Base-by-base conservation (phyloP, 2,797 vertebrate species). In the Xenopus petersii region DNA sequence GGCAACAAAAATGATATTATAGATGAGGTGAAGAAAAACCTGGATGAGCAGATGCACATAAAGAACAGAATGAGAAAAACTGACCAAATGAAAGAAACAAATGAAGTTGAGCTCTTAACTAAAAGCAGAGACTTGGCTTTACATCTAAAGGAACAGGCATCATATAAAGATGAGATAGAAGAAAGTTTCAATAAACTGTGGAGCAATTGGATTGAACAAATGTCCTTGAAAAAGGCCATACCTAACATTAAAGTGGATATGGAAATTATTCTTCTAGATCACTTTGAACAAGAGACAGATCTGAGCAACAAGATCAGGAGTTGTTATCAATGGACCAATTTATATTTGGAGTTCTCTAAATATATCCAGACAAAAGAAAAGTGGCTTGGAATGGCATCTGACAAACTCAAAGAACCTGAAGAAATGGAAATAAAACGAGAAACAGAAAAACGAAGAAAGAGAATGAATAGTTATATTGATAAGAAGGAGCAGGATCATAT, bases 161-260 rank as follows among this genome's bases (percentile, higher is more conserved):
- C 55, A 12, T 56, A 56, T 58, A 48, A 73, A 13, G 9, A 64
- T 9, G 30, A 56, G 13, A 26, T 73, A 17, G 4, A 26, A 4
- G 62, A 73, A 65, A 26, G 10, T 55, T 73, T 73, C 33, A 64
- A 73, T 30, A 16, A 36, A 16, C 36, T 73, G 62, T 73, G 71
- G 71, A 58, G 46, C 15, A 5, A 12, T 10, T 47, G 54, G 33
- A 55, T 73, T 24, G 42, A 9, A 15, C 10, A 46, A 26, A 61
- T 64, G 24, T 46, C n/a, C n/a, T n/a, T n/a, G n/a, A n/a, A n/a
- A n/a, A n/a, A n/a, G n/a, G n/a, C n/a, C n/a, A n/a, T n/a, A n/a
- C 60, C 70, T 5, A 1, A 36, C 12, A 72, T 72, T 12, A 1
- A 64, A 2, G 5, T 1, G 12, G 47, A 71, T 63, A 51, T 71